Evolutionary conservation across 2,113 vertebrate genomes (phyloP).

Genomic region (Zosterops hypoxanthus): DNA sequence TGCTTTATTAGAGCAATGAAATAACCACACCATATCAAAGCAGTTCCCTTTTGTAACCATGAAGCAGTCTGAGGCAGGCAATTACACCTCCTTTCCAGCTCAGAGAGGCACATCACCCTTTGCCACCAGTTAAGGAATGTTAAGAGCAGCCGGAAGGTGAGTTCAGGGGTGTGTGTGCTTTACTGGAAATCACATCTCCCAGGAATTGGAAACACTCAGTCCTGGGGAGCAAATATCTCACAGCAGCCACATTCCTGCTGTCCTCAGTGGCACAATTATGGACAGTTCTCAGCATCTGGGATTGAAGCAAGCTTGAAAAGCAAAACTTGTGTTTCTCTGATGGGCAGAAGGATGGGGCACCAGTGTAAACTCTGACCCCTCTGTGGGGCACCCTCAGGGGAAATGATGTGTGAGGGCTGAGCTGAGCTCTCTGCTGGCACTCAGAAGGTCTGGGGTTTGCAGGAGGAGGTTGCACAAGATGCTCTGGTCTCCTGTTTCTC

Average conservation of each 20-base stretch:
- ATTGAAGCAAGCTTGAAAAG: background rate
- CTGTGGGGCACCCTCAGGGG: rapidly evolving
- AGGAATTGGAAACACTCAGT: background rate
- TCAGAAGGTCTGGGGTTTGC: background rate
- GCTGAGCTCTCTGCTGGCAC: background rate
- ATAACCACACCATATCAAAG: background rate
- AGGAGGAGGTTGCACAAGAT: background rate
- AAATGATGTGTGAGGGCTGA: background rate
- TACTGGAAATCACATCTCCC: background rate
- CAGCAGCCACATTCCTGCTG: background rate
- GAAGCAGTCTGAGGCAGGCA: background rate
- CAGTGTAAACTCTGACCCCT: background rate
- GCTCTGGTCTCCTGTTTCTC: background rate
- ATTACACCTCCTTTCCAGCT: slow-evolving; percentile 18
- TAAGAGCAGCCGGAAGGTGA: background rate
- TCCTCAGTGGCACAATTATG: background rate
- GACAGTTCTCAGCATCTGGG: background rate
- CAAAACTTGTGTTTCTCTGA: background rate
- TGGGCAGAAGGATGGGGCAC: background rate
- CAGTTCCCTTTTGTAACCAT: background rate
- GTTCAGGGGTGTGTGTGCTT: background rate
- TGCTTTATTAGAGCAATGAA: slow-evolving; percentile 2
- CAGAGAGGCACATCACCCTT: background rate
- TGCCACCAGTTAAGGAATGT: background rate
- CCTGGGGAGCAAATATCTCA: background rate